Evolutionary conservation across 2,113 vertebrate genomes (phyloP).

Genomic region (Aramus guarauna): DNA sequence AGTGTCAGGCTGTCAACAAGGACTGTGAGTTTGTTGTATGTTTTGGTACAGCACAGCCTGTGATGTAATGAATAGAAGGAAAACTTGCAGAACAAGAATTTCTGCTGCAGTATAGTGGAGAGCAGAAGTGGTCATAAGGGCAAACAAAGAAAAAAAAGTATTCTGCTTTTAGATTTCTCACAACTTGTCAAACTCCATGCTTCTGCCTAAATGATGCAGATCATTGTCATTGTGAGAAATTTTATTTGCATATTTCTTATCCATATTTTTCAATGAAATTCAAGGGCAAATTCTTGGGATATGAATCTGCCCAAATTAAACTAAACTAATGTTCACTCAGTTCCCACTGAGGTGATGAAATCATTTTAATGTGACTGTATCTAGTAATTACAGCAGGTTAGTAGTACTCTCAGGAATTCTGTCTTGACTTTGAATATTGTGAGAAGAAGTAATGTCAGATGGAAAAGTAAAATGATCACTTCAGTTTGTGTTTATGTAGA

Average conservation of each 20-base stretch:
- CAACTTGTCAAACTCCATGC: not conserved
- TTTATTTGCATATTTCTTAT: not conserved
- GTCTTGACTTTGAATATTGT: not conserved
- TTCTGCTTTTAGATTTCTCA: not conserved
- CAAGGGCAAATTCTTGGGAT: not conserved
- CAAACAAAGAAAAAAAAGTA: not conserved
- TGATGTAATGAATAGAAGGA: not conserved
- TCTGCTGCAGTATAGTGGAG: not conserved
- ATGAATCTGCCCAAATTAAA: not conserved
- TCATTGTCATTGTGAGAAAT: not conserved
- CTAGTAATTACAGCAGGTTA: not conserved
- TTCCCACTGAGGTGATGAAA: not conserved
- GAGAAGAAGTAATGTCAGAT: not conserved
- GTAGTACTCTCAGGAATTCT: not conserved
- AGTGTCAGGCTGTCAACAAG: not conserved
- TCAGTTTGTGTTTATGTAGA: not conserved
- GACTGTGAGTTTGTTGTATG: accelerated
- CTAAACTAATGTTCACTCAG: not conserved
- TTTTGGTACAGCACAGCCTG: not conserved
- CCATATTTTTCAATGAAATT: not conserved
- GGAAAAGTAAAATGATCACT: not conserved
- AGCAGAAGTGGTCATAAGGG: not conserved
- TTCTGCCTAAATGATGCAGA: not conserved
- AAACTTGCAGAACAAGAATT: not conserved
- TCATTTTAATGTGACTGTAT: not conserved